Percentiles rank a stretch among this genome's conserved stretches.
These are phyloP conservation scores for Cyanoramphus novaezelandiae DNA, from an alignment of 2,113 vertebrate genomes.

Conservation along the genomic window DNA sequence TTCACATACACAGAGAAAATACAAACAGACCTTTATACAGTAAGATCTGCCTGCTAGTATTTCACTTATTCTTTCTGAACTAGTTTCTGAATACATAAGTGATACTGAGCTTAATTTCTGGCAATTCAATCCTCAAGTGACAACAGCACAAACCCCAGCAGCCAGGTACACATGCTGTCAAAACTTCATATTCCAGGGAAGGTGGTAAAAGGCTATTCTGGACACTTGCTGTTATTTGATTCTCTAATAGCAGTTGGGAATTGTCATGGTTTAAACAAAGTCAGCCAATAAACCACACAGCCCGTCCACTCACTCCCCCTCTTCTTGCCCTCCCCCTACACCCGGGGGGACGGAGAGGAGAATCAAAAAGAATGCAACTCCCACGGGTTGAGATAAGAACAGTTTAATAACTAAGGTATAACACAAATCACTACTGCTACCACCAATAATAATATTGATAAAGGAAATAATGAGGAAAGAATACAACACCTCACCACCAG, in stretches of 20 bases:
- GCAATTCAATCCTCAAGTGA: not conserved
- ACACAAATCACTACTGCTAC: too few species aligned
- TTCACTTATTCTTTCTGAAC: not conserved
- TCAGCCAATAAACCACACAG: too few species aligned
- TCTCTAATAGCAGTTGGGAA: not conserved
- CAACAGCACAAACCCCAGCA: not conserved
- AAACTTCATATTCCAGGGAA: not conserved
- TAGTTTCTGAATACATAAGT: not conserved
- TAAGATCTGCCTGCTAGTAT: not conserved
- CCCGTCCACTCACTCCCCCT: too few species aligned
- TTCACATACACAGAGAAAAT: not conserved
- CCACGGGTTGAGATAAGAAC: too few species aligned
- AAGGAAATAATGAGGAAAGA: too few species aligned
- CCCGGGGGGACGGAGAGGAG: too few species aligned
- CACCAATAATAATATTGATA: too few species aligned
- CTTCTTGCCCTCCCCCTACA: too few species aligned
- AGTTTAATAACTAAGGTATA: too few species aligned
- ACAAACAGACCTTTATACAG: not conserved
- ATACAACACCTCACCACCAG: too few species aligned
- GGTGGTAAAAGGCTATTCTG: not conserved
- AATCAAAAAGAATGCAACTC: too few species aligned
- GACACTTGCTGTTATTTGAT: not conserved
- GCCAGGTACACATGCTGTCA: not conserved
- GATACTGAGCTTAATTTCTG: not conserved
- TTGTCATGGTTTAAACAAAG: too few species aligned